Conservation (phyloP, 2,797 vertebrate genomes). For the Cebuella pygmaea region DNA sequence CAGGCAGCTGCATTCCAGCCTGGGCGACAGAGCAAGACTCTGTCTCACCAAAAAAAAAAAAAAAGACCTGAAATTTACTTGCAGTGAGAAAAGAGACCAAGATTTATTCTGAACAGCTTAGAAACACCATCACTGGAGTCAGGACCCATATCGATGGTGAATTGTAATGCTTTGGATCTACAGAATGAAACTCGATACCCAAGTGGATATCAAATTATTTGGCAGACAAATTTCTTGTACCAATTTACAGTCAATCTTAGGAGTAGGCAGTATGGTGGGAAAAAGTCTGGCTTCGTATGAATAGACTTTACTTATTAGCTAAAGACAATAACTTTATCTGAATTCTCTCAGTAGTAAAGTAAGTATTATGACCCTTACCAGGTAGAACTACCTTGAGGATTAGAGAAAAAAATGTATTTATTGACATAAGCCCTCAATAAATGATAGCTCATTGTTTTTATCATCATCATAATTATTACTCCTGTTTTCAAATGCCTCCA, state of each 20-base stretch:
- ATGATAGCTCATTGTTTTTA: not conserved
- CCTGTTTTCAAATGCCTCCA: slow-evolving; percentile 15
- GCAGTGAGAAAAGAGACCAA: not conserved
- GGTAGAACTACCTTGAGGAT: slow-evolving; percentile 21
- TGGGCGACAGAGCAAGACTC: too few species aligned
- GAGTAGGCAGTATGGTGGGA: not conserved
- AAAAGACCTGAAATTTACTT: not conserved
- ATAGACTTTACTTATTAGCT: slow-evolving; percentile 1
- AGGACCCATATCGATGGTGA: slow-evolving; percentile 40
- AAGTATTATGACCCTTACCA: not conserved
- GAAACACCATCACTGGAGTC: slow-evolving; percentile 12
- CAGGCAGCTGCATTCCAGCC: too few species aligned
- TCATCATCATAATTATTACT: not conserved
- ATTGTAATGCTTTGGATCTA: not conserved
- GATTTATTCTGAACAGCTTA: slow-evolving; percentile 17
- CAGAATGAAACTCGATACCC: not conserved
- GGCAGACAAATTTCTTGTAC: not conserved
- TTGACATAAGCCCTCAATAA: not conserved
- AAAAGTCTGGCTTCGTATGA: not conserved
- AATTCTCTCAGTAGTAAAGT: slow-evolving; percentile 15
- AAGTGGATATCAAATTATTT: not conserved
- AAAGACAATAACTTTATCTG: slow-evolving; percentile 23
- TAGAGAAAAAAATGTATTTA: slow-evolving; percentile 30
- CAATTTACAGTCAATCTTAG: slow-evolving; percentile 3
- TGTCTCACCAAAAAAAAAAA: too few species aligned